These are phyloP conservation scores for Venusia cambrica DNA, from an alignment of 2,888 invertebrate genomes.

Conservation along the genomic window DNA sequence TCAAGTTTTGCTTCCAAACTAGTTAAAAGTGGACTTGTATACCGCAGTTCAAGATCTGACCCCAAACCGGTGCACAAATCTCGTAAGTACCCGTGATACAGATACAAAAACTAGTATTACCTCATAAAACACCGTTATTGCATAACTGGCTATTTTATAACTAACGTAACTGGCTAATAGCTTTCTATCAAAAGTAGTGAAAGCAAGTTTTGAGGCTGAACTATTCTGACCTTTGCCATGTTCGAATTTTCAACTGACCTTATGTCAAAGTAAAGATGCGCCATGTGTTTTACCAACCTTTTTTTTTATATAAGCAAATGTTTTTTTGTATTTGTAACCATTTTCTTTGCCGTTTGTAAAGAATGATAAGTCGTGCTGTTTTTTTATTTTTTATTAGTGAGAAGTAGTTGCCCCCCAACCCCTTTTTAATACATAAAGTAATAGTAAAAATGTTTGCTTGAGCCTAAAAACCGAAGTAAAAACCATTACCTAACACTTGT, in stretches of 20 bases:
- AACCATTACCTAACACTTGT: too few species aligned
- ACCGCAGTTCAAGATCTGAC: constrained; percentile 4
- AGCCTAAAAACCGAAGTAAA: too few species aligned
- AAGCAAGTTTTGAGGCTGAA: constrained; percentile 20
- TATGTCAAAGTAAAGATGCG: neutral
- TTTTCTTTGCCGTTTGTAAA: too few species aligned
- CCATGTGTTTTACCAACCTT: too few species aligned
- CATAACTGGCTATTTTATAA: constrained; percentile 18
- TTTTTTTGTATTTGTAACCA: too few species aligned
- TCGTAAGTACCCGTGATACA: constrained; percentile 10
- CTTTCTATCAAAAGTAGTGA: constrained; percentile 26
- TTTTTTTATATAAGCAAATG: too few species aligned
- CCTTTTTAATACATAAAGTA: too few species aligned
- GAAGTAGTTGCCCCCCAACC: too few species aligned
- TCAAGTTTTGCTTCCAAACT: too few species aligned
- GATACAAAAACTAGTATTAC: constrained; percentile 9
- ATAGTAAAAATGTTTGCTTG: too few species aligned
- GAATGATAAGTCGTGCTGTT: too few species aligned
- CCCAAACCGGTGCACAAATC: constrained; percentile 7
- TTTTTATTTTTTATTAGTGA: too few species aligned
- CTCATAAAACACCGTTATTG: constrained; percentile 14
- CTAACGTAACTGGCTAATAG: constrained; percentile 19
- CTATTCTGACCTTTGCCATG: constrained; percentile 11
- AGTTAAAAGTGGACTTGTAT: neutral
- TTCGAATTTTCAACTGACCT: constrained; percentile 2